These are phyloP conservation scores for Procavia capensis DNA, from an alignment of 2,113 vertebrate species.

Conservation along the genomic window DNA sequence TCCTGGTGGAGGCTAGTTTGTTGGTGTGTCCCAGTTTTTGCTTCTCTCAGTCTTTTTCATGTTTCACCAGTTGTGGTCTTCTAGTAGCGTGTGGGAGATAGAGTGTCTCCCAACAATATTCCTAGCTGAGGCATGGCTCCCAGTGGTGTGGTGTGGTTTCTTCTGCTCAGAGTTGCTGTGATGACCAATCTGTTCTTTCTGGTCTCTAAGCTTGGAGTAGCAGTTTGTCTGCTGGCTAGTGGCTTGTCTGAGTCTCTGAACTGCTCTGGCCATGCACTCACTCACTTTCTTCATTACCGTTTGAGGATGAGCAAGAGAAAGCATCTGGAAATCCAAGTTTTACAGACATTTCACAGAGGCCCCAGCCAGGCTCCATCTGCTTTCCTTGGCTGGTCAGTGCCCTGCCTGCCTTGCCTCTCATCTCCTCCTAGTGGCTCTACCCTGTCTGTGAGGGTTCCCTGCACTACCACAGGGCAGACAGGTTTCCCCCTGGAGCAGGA, in stretches of 20 bases:
- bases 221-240: neutral
- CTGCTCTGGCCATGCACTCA: constrained; percentile 18
- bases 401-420: neutral
- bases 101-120: neutral
- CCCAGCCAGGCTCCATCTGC: constrained; percentile 71
- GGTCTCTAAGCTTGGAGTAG: neutral
- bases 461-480: neutral
- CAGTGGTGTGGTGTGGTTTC: neutral
- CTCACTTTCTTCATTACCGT: constrained; percentile 53
- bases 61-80: neutral
- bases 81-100: neutral
- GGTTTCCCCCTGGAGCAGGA: no score
- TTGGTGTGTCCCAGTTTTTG: neutral
- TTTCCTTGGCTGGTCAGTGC: constrained; percentile 62
- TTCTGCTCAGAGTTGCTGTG: accelerated
- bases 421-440: neutral
- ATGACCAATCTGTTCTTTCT: accelerated
- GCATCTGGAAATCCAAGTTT: constrained; percentile 74
- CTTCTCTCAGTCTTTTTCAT: neutral
- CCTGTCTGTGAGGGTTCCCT: neutral
- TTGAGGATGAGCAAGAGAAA: constrained; percentile 53
- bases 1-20: neutral
- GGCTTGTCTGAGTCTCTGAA: neutral
- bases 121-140: no score
- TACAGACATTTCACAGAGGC: constrained; percentile 52